These are phyloP conservation scores for Choristoneura rosaceana DNA, from an alignment of 2,888 invertebrate species.

Conservation along the genomic window DNA sequence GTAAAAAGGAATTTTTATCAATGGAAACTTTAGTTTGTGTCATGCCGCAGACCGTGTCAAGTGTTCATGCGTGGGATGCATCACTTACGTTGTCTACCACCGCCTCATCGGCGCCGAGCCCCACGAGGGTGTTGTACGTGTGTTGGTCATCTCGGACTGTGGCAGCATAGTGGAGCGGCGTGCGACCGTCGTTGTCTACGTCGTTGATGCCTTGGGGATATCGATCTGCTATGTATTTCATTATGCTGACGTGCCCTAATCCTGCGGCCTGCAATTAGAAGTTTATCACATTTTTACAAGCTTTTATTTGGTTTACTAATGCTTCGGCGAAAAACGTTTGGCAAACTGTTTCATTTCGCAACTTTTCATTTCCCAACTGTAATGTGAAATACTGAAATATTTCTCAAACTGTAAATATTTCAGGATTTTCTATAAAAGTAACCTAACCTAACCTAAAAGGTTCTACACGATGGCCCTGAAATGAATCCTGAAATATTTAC, in stretches of 20 bases:
- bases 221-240: conserved; percentile 89
- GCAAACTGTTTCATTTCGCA: too few relatives aligned
- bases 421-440: too few relatives aligned
- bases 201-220: conserved; percentile 89
- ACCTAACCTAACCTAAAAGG: too few relatives aligned
- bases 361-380: too few relatives aligned
- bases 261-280: conserved; percentile 89
- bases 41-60: not conserved
- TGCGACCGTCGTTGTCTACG: conserved; percentile 93
- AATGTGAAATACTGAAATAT: too few relatives aligned
- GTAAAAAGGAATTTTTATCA: not conserved
- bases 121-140: conserved; percentile 91
- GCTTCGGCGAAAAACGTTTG: too few relatives aligned
- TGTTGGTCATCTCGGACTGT: conserved; percentile 91
- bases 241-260: conserved; percentile 90
- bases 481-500: too few relatives aligned
- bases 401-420: too few relatives aligned
- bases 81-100: conserved; percentile 92
- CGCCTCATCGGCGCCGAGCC: conserved; percentile 93
- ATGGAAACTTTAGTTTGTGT: not conserved
- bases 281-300: too few relatives aligned
- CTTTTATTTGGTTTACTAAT: too few relatives aligned
- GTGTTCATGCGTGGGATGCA: conserved; percentile 1
- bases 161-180: conserved; percentile 95
- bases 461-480: too few relatives aligned